These are phyloP conservation scores for Plagodis pulveraria DNA, from an alignment of 2,888 invertebrate species.

Conservation along the genomic window DNA sequence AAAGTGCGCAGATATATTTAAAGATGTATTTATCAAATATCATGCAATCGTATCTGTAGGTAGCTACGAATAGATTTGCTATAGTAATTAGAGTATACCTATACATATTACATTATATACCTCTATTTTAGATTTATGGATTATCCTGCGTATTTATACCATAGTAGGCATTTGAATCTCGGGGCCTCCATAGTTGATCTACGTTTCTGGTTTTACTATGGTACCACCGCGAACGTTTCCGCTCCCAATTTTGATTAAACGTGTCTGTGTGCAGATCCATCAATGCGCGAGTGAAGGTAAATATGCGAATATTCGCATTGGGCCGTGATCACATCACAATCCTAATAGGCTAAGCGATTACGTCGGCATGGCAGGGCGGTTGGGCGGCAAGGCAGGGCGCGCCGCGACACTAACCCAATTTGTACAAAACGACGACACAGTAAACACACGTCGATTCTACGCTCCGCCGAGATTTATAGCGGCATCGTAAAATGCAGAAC, in stretches of 20 bases:
- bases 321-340: slow-evolving; percentile 67
- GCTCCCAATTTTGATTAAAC: slow-evolving; percentile 60
- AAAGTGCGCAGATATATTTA: too few species aligned
- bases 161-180: too few species aligned
- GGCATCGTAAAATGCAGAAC: slow-evolving; percentile 67
- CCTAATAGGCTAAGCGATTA: slow-evolving; percentile 74
- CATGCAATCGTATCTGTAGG: too few species aligned
- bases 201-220: too few species aligned
- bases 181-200: too few species aligned
- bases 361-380: slow-evolving; percentile 51
- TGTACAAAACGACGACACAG: slow-evolving; percentile 70
- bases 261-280: slow-evolving; percentile 53
- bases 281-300: slow-evolving; percentile 60
- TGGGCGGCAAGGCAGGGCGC: slow-evolving; percentile 51
- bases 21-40: too few species aligned
- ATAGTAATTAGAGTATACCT: too few species aligned
- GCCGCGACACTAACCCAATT: slow-evolving; percentile 75
- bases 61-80: too few species aligned
- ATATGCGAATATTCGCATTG: slow-evolving; percentile 64
- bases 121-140: too few species aligned
- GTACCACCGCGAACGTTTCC: slow-evolving; percentile 27
- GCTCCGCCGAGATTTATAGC: slow-evolving; percentile 68
- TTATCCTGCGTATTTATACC: too few species aligned
- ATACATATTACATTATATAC: too few species aligned
- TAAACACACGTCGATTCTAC: slow-evolving; percentile 70